Conservation (phyloP, 1,140 invertebrate genomes). For the Hyphantria cunea region DNA sequence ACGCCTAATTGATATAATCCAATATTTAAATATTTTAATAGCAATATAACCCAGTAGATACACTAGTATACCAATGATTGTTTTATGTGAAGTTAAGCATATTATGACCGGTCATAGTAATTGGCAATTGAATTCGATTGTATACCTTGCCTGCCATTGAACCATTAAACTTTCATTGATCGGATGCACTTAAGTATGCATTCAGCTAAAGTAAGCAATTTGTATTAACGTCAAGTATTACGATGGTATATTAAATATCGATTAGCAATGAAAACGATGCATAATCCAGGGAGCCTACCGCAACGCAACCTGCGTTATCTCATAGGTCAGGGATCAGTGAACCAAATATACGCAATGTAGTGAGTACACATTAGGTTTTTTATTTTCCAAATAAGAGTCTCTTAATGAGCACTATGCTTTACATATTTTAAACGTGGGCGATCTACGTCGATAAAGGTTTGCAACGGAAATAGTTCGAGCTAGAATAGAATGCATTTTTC, state of each 20-base stretch:
- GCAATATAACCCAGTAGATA: no score
- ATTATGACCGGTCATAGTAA: background rate
- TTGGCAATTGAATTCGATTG: constrained; percentile 7
- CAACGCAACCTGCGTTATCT: constrained; percentile 36
- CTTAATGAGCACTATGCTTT: constrained; percentile 10
- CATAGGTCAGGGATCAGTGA: constrained; percentile 32
- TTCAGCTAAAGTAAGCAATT: constrained; percentile 16
- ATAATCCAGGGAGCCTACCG: constrained; percentile 35
- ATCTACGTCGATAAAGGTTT: constrained; percentile 22
- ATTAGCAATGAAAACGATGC: constrained; percentile 34
- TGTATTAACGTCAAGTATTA: constrained; percentile 4
- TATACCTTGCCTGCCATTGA: no score
- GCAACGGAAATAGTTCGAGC: constrained; percentile 20
- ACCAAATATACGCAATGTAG: constrained; percentile 32
- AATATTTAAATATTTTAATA: no score
- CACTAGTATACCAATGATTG: no score
- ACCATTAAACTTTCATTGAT: constrained; percentile 11
- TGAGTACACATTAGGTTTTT: constrained; percentile 9
- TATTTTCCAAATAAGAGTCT: constrained; percentile 10
- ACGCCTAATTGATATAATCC: no score
- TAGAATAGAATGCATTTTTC: constrained; percentile 31
- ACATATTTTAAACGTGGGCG: constrained; percentile 5
- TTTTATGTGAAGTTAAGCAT: background rate
- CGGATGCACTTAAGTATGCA: constrained; percentile 10
- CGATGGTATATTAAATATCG: constrained; percentile 5